Evolutionary conservation across 1,140 invertebrate species (phyloP).

Genomic region (Pachyrhynchus sulphureomaculatus): DNA sequence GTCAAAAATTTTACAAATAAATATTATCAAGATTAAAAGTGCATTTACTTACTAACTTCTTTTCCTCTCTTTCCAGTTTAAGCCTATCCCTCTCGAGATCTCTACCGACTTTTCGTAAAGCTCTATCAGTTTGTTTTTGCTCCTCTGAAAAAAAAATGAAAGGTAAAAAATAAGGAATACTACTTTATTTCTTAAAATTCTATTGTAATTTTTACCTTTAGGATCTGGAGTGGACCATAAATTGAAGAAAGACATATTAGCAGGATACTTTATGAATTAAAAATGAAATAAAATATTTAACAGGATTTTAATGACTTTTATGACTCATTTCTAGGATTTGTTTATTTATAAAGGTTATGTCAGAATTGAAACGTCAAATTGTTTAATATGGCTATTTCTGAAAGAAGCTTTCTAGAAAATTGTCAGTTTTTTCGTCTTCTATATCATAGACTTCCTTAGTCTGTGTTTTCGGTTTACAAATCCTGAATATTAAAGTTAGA

Average conservation of each 20-base stretch:
- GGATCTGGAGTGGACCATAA: constrained; percentile 50
- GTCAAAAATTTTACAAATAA: too few relatives aligned
- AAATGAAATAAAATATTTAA: neutral
- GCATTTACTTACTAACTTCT: too few relatives aligned
- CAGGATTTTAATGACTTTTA: neutral
- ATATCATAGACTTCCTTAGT: too few relatives aligned
- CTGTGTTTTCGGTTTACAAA: too few relatives aligned
- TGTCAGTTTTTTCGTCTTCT: too few relatives aligned
- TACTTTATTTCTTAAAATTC: neutral
- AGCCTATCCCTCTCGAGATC: constrained; percentile 80
- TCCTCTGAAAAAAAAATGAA: constrained; percentile 65
- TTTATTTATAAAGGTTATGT: constrained; percentile 15
- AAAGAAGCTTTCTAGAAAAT: too few relatives aligned
- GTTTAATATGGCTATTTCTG: too few relatives aligned
- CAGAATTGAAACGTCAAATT: neutral
- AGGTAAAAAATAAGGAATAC: constrained; percentile 1
- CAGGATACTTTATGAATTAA: neutral
- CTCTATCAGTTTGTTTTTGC: constrained; percentile 78
- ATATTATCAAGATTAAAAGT: too few relatives aligned
- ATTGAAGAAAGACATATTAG: constrained; percentile 35
- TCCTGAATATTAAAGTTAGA: too few relatives aligned
- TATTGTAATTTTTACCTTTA: constrained; percentile 39
- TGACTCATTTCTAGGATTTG: neutral
- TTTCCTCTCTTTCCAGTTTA: constrained; percentile 84
- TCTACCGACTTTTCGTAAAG: constrained; percentile 74